These are phyloP conservation scores for Lapara coniferarum DNA, from an alignment of 2,888 invertebrate species.

Conservation along the genomic window DNA sequence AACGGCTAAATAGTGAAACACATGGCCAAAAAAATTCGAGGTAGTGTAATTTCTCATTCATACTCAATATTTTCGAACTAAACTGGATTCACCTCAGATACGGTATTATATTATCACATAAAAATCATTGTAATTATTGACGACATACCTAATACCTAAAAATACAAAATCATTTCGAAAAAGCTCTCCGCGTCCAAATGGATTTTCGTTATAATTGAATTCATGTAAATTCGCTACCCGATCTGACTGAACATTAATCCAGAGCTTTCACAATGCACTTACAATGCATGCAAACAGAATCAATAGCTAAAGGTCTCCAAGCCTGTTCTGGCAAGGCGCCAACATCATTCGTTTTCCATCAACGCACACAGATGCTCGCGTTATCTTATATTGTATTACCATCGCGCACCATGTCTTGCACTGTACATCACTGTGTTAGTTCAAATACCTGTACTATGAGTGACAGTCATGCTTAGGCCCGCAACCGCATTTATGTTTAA, in stretches of 20 bases:
- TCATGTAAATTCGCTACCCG: neutral
- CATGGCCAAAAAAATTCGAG: too few relatives aligned
- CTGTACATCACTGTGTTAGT: conserved; percentile 29
- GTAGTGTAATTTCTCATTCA: too few relatives aligned
- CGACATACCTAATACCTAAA: too few relatives aligned
- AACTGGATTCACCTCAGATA: too few relatives aligned
- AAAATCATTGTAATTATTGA: too few relatives aligned
- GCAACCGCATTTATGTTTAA: conserved; percentile 36
- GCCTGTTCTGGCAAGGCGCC: conserved; percentile 52
- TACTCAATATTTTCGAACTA: too few relatives aligned
- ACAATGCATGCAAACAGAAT: conserved; percentile 49
- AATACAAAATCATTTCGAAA: too few relatives aligned
- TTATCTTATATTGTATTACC: conserved; percentile 32
- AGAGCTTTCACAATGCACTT: conserved; percentile 30
- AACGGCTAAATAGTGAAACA: too few relatives aligned
- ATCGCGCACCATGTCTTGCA: neutral
- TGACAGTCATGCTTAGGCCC: conserved; percentile 33
- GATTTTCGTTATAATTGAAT: neutral
- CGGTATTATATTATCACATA: too few relatives aligned
- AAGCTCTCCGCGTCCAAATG: neutral
- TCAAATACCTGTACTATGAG: conserved; percentile 30
- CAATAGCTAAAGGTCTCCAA: conserved; percentile 50
- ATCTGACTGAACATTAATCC: conserved; percentile 18
- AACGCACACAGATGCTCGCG: conserved; percentile 42
- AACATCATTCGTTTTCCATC: conserved; percentile 54